Evolutionary conservation across 2,888 invertebrate genomes (phyloP), one percentile per base, ranked within the genome.

Genomic region (Drosophila meridionalis): DNA sequence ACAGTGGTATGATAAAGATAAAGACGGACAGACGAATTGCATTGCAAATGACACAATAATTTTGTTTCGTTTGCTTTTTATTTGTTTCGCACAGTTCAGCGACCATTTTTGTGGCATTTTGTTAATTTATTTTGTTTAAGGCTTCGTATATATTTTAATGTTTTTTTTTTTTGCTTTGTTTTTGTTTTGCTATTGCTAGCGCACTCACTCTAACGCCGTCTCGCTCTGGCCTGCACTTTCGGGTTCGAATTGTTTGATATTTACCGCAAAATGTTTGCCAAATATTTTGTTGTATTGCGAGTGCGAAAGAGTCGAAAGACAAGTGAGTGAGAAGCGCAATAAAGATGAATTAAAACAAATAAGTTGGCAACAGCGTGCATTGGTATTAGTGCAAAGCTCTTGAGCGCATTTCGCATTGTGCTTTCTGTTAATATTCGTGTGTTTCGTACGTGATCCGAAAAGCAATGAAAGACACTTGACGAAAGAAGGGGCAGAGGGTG

Each of bases 251-350:
- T 58, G 59, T 64, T 64, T 71, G 60, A 45, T 14, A 62, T 59
- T 59, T 53, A 38, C 47, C 47, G 47, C 43, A 61, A 64, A 81
- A 83, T 86, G 87, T 86, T 86, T 83, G 84, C 81, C 81, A 86
- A 86, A 80, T 73, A 73, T 57, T 67, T 66, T 69, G 20, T 20
- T 20, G 20, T 20, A 20, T 73, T 14, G 12, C 20, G 8, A 58
- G 53, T 26, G 45, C 50, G 53, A 55, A 42, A 58, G 56, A 59
- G 59, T 64, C 20, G 63, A 20, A 28, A 55, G 38, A 12, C 40
- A 40, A 56, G 30, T 32, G 55, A 55, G 32, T 5, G 47, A 40
- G 53, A 69, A 20, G 26, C 48, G 60, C 26, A 57, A 57, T 9
- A 32, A 28, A 28, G 47, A 58, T n/a, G 45, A 5, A 28, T 9